phyloP scores from a whole-genome alignment of 2,888 invertebrate genomes.

The Hypomecis atomaria region DNA sequence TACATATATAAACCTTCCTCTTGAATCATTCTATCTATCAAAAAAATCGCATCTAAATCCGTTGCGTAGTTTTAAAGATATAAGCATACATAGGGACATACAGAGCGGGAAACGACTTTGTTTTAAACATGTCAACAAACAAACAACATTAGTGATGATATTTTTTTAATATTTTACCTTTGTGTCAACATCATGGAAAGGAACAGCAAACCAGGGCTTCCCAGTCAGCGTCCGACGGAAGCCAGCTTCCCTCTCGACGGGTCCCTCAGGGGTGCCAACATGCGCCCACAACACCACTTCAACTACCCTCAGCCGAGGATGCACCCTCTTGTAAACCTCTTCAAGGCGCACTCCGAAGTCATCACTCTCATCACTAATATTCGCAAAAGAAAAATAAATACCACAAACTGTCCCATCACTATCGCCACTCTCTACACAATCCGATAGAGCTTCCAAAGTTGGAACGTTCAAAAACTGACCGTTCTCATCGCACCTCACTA shows the following conservation, averaged over 20 bases:
- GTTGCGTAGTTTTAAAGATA: too few relatives aligned
- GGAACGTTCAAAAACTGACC: slow-evolving; percentile 76
- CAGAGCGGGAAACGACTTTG: too few relatives aligned
- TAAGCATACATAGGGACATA: too few relatives aligned
- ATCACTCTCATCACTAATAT: slow-evolving; percentile 87
- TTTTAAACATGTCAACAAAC: too few relatives aligned
- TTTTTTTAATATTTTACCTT: slow-evolving; percentile 80
- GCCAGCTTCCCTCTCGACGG: slow-evolving; percentile 87
- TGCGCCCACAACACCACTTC: slow-evolving; percentile 89
- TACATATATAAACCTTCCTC: background rate
- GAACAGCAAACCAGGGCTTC: slow-evolving; percentile 89
- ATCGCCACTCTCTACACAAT: slow-evolving; percentile 78
- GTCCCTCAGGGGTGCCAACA: slow-evolving; percentile 83
- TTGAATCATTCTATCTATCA: too few relatives aligned
- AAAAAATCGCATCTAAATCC: too few relatives aligned
- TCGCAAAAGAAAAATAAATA: slow-evolving; percentile 89
- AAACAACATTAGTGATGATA: background rate
- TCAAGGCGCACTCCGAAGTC: slow-evolving; percentile 87
- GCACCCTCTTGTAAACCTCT: slow-evolving; percentile 81
- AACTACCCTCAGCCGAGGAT: slow-evolving; percentile 85
- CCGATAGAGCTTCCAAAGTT: slow-evolving; percentile 75
- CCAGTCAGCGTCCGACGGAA: slow-evolving; percentile 86
- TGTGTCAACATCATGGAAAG: slow-evolving; percentile 88
- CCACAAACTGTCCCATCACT: slow-evolving; percentile 85
- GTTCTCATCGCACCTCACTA: slow-evolving; percentile 81